These are phyloP conservation scores for Leuciscus idus DNA, from an alignment of 2,113 vertebrate species.

Conservation along the genomic window DNA sequence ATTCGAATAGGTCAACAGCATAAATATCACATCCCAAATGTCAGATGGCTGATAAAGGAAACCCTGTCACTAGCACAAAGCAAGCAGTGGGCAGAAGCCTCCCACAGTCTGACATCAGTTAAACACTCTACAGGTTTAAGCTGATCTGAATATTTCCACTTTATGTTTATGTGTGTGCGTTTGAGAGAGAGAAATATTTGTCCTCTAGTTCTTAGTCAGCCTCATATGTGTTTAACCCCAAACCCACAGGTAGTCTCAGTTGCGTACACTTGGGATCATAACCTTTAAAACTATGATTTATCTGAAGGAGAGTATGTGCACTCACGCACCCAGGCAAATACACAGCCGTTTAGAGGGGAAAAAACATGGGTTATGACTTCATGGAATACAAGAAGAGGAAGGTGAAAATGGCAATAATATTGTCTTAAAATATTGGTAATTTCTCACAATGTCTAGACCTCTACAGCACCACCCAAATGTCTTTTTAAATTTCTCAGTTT, in stretches of 20 bases:
- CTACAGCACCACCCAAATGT: background rate
- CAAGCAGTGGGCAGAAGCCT: slow-evolving; percentile 48
- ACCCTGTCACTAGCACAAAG: slow-evolving; percentile 47
- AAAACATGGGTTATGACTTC: slow-evolving; percentile 22
- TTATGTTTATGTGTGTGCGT: slow-evolving; percentile 43
- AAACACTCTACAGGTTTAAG: slow-evolving; percentile 24
- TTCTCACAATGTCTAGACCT: background rate
- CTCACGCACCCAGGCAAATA: background rate
- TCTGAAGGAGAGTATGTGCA: slow-evolving; percentile 7
- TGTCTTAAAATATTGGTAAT: background rate
- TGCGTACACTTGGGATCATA: slow-evolving; percentile 49
- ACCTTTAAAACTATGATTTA: slow-evolving; percentile 44
- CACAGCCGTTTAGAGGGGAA: background rate
- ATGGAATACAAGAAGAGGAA: background rate
- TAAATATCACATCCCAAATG: slow-evolving; percentile 35
- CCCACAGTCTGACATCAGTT: slow-evolving; percentile 34
- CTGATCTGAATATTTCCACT: slow-evolving; percentile 71
- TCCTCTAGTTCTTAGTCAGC: slow-evolving; percentile 74
- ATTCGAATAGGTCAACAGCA: slow-evolving; percentile 21
- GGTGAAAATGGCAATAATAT: background rate
- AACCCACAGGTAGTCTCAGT: slow-evolving; percentile 55
- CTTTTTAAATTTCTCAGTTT: background rate
- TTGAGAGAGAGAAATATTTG: slow-evolving; percentile 62
- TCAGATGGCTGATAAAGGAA: slow-evolving; percentile 34
- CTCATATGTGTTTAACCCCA: slow-evolving; percentile 63